A percentile compares a stretch with the other conserved stretches of the same genome.
phyloP scores from a whole-genome alignment of 1,140 invertebrate genomes.

The Eumaeus atala region DNA sequence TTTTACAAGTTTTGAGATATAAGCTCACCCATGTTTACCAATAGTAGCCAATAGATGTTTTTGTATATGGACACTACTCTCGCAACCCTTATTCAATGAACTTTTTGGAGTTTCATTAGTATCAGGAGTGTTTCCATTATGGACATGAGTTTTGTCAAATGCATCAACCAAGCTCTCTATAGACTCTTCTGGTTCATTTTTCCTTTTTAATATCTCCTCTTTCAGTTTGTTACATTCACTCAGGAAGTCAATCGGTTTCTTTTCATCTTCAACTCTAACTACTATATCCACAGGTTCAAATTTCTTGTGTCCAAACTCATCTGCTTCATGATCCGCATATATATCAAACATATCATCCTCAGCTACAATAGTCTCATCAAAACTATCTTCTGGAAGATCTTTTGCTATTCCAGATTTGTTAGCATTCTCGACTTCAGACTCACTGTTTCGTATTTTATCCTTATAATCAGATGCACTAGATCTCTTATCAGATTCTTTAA shows the following conservation, averaged over 20 bases:
- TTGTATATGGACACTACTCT: conserved; percentile 41
- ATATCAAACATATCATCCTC: conserved; percentile 68
- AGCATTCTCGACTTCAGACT: conserved; percentile 20
- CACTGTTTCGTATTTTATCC: conserved; percentile 29
- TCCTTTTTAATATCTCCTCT: conserved; percentile 49
- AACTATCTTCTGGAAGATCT: conserved; percentile 50
- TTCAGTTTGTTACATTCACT: conserved; percentile 58
- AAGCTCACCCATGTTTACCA: conserved; percentile 53
- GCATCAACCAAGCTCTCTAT: conserved; percentile 51
- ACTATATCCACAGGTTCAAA: conserved; percentile 51
- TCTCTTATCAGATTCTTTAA: conserved; percentile 31
- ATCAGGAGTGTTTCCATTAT: conserved; percentile 23
- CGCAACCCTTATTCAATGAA: neutral
- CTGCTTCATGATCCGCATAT: conserved; percentile 57
- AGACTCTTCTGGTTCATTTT: conserved; percentile 40
- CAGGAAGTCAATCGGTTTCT: conserved; percentile 40
- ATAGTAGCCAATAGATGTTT: conserved; percentile 54
- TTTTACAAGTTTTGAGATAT: no score
- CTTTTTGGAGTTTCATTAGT: neutral
- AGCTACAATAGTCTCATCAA: conserved; percentile 42
- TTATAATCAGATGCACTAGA: conserved; percentile 25
- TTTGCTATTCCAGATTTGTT: conserved; percentile 42
- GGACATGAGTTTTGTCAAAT: conserved; percentile 48
- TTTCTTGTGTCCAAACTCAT: conserved; percentile 68
- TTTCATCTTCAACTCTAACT: conserved; percentile 40